Base-by-base conservation (phyloP, 2,113 vertebrate species). In the Ammodytes dubius region DNA sequence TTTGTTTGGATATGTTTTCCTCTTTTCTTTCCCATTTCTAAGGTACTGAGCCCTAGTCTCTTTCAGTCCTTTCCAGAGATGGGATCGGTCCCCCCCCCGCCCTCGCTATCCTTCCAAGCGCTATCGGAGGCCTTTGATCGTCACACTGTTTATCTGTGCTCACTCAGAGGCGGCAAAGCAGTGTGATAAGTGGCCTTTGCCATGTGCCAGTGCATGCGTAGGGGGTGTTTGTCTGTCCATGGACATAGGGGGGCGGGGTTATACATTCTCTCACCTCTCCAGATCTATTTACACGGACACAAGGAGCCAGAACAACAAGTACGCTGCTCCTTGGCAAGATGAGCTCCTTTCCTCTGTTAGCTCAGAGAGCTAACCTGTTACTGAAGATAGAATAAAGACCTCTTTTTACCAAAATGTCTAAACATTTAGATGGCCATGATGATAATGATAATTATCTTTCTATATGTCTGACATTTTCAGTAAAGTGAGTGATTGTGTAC, bases 71-170 rank as follows among this genome's bases (percentile, higher is more conserved):
- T 78, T 85, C 79, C 78, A 88, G 69, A 87, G 76, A 88, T 17
- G 11, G 27, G 84, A 85, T 77, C 77, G 69, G 76, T 81, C 47
- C 83, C 39, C 47, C 42, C 39, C 58, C 68, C n/a, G 10, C 39
- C 10, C 19, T 2, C n/a, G 1, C 66, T 47, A 78, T 40, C 69
- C 74, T 64, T 7, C 58, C n/a, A 37, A 78, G 70, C 66, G 35
- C 75, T 90, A 85, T 90, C 79, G 27, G 49, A 85, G 77, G 85
- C 78, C 86, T 91, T 93, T 93, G 86, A 90, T 93, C 84, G 45
- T 82, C 87, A 85, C 71, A 68, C 76, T 87, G 83, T 87, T 92
- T 92, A 92, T 94, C 93, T 90, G 77, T 72, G 56, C 78, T 84
- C 77, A 67, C 88, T 86, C 90, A 85, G 88, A 88, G 83, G 66